Evolutionary conservation across 2,113 vertebrate species (phyloP).

Genomic region (Cavia porcellus): DNA sequence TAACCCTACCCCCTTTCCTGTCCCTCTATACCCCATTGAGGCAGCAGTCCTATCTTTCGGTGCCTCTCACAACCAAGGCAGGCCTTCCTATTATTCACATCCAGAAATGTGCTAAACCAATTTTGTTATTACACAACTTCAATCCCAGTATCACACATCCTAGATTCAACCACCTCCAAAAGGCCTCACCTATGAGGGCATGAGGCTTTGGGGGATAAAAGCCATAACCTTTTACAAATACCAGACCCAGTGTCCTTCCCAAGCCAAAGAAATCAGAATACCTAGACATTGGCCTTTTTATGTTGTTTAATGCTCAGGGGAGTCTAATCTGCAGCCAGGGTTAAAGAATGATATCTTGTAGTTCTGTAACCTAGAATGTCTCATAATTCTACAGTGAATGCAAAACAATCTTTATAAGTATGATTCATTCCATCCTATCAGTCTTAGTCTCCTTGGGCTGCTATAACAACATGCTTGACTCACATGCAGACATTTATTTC

Average conservation of each 20-base stretch:
- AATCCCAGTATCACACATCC: not conserved
- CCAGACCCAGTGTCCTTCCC: not conserved
- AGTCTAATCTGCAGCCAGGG: not conserved
- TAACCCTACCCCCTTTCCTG: not conserved
- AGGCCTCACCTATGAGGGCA: not conserved
- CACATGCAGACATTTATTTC: not conserved
- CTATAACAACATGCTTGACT: not conserved
- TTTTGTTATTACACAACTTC: not conserved
- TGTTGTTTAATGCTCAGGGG: not conserved
- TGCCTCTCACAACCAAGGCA: not conserved
- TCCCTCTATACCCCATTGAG: not conserved
- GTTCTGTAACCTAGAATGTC: not conserved
- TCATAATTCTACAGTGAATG: not conserved
- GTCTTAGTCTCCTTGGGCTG: not conserved
- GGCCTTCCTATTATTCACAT: not conserved
- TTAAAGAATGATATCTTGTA: not conserved
- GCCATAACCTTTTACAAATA: not conserved
- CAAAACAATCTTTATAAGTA: not conserved
- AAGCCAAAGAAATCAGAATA: not conserved
- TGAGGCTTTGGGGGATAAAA: not conserved
- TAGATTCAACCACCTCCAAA: not conserved
- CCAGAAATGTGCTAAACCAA: not conserved
- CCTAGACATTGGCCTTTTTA: not conserved
- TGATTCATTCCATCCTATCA: not conserved
- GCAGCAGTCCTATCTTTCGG: no score